These are phyloP conservation scores for Ceratosolen solmsi DNA, from an alignment of 1,140 invertebrate species.

Conservation along the genomic window DNA sequence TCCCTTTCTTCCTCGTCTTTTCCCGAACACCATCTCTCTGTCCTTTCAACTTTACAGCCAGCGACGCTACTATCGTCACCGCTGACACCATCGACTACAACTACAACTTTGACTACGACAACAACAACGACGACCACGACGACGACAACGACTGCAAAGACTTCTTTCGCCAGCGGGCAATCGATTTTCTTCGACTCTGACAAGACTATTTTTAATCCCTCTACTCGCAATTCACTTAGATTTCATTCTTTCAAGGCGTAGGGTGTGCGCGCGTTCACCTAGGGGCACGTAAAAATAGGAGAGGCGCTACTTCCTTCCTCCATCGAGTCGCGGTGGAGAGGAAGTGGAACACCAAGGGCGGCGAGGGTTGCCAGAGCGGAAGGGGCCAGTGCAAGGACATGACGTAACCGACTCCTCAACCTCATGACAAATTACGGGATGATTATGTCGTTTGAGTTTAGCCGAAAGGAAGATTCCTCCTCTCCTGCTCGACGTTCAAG, in stretches of 20 bases:
- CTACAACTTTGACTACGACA: neutral
- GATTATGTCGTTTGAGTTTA: too few species aligned
- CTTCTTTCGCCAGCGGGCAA: slow-evolving; percentile 9
- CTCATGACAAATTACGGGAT: too few species aligned
- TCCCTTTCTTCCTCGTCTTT: neutral
- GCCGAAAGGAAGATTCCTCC: neutral
- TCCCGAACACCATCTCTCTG: too few species aligned
- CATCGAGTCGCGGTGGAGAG: neutral
- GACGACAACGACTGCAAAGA: neutral
- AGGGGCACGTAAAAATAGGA: slow-evolving; percentile 28
- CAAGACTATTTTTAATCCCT: slow-evolving; percentile 15
- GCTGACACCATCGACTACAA: neutral
- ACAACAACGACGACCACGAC: neutral
- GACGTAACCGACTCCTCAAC: too few species aligned
- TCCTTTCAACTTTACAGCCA: too few species aligned
- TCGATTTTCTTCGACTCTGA: slow-evolving; percentile 25
- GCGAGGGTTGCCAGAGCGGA: too few species aligned
- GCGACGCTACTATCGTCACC: neutral
- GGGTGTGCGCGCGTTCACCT: neutral
- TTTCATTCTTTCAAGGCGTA: slow-evolving; percentile 1
- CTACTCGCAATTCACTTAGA: neutral
- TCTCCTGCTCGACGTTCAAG: neutral
- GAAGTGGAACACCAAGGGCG: too few species aligned
- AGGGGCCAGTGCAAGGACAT: too few species aligned
- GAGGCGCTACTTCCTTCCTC: neutral